A percentile compares a stretch with the other conserved stretches of the same genome.
Conservation (phyloP, 2,888 invertebrate genomes). For the Trissolcus japonicus region DNA sequence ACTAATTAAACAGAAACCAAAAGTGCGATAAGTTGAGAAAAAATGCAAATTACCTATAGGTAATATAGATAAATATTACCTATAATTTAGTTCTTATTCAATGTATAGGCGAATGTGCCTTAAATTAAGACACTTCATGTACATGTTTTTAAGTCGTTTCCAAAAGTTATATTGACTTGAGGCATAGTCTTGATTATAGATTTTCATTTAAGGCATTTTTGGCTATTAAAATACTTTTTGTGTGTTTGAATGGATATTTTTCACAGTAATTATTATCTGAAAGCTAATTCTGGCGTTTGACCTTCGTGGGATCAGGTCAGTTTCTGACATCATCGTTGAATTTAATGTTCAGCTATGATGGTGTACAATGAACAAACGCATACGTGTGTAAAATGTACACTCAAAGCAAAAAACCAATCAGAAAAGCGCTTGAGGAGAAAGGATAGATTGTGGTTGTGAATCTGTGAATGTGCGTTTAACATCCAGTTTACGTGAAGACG, state of each 20-base stretch:
- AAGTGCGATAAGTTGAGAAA: too few relatives aligned
- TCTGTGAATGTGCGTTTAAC: slow-evolving; percentile 15
- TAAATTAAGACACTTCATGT: too few relatives aligned
- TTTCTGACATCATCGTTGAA: slow-evolving; percentile 43
- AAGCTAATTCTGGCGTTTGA: slow-evolving; percentile 15
- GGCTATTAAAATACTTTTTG: background rate
- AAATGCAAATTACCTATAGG: too few relatives aligned
- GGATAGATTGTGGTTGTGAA: slow-evolving; percentile 7
- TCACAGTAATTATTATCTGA: too few relatives aligned
- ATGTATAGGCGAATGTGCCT: too few relatives aligned
- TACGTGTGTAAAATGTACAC: background rate
- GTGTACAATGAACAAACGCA: slow-evolving; percentile 25
- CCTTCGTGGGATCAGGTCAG: slow-evolving; percentile 35
- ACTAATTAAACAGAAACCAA: too few relatives aligned
- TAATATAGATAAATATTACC: too few relatives aligned
- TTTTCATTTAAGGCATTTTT: background rate
- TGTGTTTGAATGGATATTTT: background rate
- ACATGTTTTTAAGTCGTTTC: background rate
- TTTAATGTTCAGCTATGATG: slow-evolving; percentile 10
- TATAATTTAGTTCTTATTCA: too few relatives aligned
- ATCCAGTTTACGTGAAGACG: slow-evolving; percentile 34
- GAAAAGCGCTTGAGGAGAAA: slow-evolving; percentile 39
- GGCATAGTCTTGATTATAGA: too few relatives aligned
- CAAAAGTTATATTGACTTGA: background rate
- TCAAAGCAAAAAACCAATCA: slow-evolving; percentile 22